phyloP scores from a whole-genome alignment of 2,797 vertebrate species.

The Hemitrygon akajei region DNA sequence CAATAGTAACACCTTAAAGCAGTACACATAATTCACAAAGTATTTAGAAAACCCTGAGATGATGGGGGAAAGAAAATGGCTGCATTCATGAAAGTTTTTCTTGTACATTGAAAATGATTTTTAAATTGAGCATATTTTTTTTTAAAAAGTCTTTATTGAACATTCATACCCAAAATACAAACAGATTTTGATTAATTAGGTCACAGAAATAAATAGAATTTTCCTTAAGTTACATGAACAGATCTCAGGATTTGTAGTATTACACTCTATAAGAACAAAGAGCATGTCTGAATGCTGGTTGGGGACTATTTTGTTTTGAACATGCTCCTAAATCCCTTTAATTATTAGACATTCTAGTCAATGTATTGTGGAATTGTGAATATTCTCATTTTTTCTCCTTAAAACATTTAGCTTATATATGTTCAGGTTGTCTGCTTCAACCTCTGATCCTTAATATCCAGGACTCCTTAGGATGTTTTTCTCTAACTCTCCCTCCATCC shows the following conservation, averaged over 20 bases:
- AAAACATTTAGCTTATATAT: not conserved
- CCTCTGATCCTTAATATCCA: not conserved
- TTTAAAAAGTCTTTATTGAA: not conserved
- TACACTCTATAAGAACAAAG: not conserved
- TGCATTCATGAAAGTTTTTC: not conserved
- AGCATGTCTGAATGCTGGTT: not conserved
- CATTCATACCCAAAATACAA: slow-evolving; percentile 8
- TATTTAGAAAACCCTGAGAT: not conserved
- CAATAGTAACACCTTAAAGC: not conserved
- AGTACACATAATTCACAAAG: no score
- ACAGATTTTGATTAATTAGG: not conserved
- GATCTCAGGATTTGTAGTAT: not conserved
- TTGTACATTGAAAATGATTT: not conserved
- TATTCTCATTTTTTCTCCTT: not conserved
- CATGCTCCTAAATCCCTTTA: not conserved
- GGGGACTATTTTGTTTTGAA: not conserved
- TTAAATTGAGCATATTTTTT: not conserved
- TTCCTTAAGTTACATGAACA: slow-evolving; percentile 19
- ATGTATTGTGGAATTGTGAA: not conserved
- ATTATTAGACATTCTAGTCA: not conserved
- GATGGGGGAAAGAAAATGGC: not conserved
- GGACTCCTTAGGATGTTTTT: not conserved
- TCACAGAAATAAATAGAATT: slow-evolving; percentile 32
- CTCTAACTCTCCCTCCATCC: not conserved
- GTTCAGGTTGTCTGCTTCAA: not conserved